Percentiles rank a stretch among this genome's conserved stretches.
Conservation (phyloP, 1,140 invertebrate genomes). For the Drosophila pallidifrons region DNA sequence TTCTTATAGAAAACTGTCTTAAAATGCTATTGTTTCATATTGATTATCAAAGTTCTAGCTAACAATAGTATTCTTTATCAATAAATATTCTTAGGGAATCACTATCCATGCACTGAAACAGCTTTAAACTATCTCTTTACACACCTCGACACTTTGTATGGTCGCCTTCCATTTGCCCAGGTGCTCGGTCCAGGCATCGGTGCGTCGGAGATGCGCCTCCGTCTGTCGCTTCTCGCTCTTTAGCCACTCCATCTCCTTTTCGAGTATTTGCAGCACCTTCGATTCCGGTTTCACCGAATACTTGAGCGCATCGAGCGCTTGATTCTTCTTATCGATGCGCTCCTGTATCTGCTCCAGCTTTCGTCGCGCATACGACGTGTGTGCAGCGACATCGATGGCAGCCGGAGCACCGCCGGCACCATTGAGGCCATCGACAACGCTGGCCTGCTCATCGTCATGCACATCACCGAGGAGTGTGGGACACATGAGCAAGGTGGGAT, state of each 20-base stretch:
- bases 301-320: slow-evolving; percentile 92
- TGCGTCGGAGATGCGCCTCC: slow-evolving; percentile 93
- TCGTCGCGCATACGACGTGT: slow-evolving; percentile 92
- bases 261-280: slow-evolving; percentile 90
- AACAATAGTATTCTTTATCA: too few species aligned
- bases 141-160: slow-evolving; percentile 92
- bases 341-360: slow-evolving; percentile 93
- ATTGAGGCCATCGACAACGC: slow-evolving; percentile 65
- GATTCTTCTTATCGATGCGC: slow-evolving; percentile 91
- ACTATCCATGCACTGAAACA: too few species aligned
- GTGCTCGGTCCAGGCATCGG: slow-evolving; percentile 95
- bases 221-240: slow-evolving; percentile 91
- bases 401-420: slow-evolving; percentile 77
- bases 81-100: too few species aligned
- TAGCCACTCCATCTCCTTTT: slow-evolving; percentile 92
- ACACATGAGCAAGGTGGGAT: slow-evolving; percentile 78
- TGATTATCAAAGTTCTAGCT: too few species aligned
- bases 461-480: slow-evolving; percentile 44
- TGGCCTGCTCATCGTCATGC: slow-evolving; percentile 75
- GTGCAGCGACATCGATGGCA: slow-evolving; percentile 89
- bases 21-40: too few species aligned
- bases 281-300: slow-evolving; percentile 91
- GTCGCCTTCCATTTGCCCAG: slow-evolving; percentile 93
- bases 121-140: too few species aligned
- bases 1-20: too few species aligned